Conservation (phyloP, 2,113 vertebrate genomes). For the Colinus virginianus region DNA sequence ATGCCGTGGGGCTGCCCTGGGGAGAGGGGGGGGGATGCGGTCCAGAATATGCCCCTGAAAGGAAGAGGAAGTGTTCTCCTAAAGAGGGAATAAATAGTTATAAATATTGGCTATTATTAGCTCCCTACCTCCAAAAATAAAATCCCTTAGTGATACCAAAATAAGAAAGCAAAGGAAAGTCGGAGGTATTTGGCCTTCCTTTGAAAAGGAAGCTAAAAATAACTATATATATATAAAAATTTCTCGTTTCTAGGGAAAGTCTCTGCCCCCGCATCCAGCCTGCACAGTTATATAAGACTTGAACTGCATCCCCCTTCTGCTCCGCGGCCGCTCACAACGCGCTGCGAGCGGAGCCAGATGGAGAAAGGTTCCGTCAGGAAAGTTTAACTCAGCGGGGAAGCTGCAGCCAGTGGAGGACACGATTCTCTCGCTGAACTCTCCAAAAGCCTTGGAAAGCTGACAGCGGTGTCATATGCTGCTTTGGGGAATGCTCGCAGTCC, state of each 20-base stretch:
- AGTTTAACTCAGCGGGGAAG: slow-evolving; percentile 76
- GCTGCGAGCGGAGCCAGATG: slow-evolving; percentile 52
- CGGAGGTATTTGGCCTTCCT: slow-evolving; percentile 76
- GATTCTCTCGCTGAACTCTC: slow-evolving; percentile 74
- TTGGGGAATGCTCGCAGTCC: slow-evolving; percentile 77
- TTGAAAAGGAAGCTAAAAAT: slow-evolving; percentile 65
- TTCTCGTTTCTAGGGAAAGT: slow-evolving; percentile 82
- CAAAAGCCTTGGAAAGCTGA: slow-evolving; percentile 77
- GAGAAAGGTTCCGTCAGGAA: slow-evolving; percentile 75
- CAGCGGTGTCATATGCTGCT: slow-evolving; percentile 76
- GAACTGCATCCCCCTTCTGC: slow-evolving; percentile 56
- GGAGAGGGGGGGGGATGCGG: not conserved
- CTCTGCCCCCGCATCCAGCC: slow-evolving; percentile 68
- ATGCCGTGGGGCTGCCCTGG: not conserved
- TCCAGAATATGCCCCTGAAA: slow-evolving; percentile 39
- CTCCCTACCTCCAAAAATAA: slow-evolving; percentile 72
- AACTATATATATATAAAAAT: slow-evolving; percentile 77
- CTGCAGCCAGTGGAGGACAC: slow-evolving; percentile 69
- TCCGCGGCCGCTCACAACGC: slow-evolving; percentile 46
- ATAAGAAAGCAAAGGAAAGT: slow-evolving; percentile 77
- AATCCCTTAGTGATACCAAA: slow-evolving; percentile 77
- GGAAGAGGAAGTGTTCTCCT: slow-evolving; percentile 69
- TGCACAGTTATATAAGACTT: slow-evolving; percentile 74
- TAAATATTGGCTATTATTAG: slow-evolving; percentile 74
- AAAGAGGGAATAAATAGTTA: slow-evolving; percentile 68